Evolutionary conservation across 2,797 vertebrate genomes (phyloP).

Genomic region (Varecia variegata): DNA sequence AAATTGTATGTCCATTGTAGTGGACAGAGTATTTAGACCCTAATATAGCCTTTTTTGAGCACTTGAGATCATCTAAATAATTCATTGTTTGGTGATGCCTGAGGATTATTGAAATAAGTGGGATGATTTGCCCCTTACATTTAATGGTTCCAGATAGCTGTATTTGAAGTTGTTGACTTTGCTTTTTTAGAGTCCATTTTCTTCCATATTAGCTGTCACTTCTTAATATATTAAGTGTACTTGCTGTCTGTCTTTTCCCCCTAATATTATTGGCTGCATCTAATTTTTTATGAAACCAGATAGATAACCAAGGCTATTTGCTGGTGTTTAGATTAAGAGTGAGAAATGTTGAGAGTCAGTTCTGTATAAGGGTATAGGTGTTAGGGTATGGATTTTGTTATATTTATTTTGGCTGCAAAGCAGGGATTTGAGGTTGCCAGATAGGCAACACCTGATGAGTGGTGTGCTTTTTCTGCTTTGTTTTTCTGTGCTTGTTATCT

Average conservation of each 20-base stretch:
- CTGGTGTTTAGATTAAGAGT: conserved; percentile 19
- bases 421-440: conserved; percentile 13
- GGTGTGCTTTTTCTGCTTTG: background rate
- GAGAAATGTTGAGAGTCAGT: conserved; percentile 23
- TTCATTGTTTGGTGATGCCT: background rate
- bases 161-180: conserved; percentile 30
- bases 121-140: conserved; percentile 7
- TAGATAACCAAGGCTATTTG: conserved; percentile 28
- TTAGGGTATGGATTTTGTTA: conserved; percentile 22
- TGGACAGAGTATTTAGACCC: conserved; percentile 23
- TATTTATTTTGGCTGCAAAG: conserved; percentile 46
- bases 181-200: conserved; percentile 40
- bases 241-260: background rate
- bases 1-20: background rate
- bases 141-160: conserved; percentile 27
- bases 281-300: conserved; percentile 36
- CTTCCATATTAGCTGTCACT: conserved; percentile 9
- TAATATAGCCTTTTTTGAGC: conserved; percentile 37
- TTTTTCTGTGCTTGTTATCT: conserved; percentile 29
- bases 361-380: background rate
- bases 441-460: background rate
- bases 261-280: conserved; percentile 22
- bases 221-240: conserved; percentile 22
- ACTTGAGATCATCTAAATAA: background rate
- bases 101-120: conserved; percentile 21